phyloP scores from a whole-genome alignment of 2,113 vertebrate genomes.

The Antechinus flavipes region DNA sequence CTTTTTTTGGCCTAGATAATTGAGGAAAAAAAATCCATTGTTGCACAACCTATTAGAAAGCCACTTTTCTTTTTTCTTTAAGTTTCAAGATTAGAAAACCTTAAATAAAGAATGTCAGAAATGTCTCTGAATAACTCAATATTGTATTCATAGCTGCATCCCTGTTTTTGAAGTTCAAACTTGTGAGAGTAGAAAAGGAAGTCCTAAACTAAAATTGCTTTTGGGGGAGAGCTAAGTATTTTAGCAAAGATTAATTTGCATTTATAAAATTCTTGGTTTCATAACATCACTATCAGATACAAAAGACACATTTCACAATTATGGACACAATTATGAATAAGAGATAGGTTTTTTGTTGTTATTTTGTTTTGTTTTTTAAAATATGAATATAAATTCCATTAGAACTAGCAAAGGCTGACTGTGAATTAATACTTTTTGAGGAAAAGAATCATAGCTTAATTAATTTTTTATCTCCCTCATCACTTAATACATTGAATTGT shows the following conservation, averaged over 20 bases:
- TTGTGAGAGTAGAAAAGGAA: neutral
- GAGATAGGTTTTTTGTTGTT: no score
- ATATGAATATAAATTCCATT: neutral
- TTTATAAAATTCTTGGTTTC: neutral
- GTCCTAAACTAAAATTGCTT: neutral
- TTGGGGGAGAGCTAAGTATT: neutral
- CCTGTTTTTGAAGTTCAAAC: constrained; percentile 44
- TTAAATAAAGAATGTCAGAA: neutral
- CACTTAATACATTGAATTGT: neutral
- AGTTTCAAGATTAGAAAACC: constrained; percentile 1
- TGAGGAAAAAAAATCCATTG: constrained; percentile 57
- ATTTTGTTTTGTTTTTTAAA: neutral
- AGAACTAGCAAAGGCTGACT: neutral
- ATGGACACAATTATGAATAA: neutral
- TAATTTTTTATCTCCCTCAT: neutral
- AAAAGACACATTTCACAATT: neutral
- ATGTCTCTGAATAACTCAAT: neutral
- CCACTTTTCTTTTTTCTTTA: neutral
- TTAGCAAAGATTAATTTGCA: neutral
- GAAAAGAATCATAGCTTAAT: neutral
- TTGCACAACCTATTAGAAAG: constrained; percentile 23
- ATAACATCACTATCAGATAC: neutral
- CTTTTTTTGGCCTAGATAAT: constrained; percentile 49
- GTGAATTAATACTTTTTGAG: neutral
- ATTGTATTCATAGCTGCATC: neutral